Evolutionary conservation across 2,113 vertebrate genomes (phyloP).

Genomic region (Tupaia chinensis): DNA sequence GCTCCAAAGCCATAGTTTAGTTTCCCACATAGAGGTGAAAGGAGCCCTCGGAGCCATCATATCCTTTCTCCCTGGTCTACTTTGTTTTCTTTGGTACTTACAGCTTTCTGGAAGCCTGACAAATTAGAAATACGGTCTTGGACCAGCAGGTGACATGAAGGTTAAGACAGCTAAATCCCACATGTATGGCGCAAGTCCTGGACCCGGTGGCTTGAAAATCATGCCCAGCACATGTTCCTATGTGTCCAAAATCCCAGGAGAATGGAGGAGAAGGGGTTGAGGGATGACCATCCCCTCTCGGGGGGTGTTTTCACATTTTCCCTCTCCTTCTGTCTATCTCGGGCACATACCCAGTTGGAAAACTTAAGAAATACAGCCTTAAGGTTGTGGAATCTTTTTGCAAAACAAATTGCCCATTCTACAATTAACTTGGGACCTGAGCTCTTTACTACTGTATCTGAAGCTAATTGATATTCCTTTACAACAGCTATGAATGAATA

Average conservation of each 20-base stretch:
- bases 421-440: conserved; percentile 15
- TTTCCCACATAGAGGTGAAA: conserved; percentile 15
- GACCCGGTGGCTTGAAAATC: too few species aligned
- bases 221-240: too few species aligned
- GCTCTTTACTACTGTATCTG: conserved; percentile 20
- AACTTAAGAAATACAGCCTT: neutral
- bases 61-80: neutral
- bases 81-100: neutral
- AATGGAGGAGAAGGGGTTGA: too few species aligned
- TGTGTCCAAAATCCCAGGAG: too few species aligned
- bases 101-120: neutral
- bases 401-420: conserved; percentile 8
- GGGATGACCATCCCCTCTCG: too few species aligned
- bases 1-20: neutral
- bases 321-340: too few species aligned
- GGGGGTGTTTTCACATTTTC: too few species aligned
- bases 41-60: neutral
- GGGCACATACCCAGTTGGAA: too few species aligned
- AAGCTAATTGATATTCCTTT: conserved; percentile 21
- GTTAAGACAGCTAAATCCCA: too few species aligned
- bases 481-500: neutral
- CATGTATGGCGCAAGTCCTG: too few species aligned
- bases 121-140: neutral
- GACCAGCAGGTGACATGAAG: too few species aligned
- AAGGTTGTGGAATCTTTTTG: neutral